These are phyloP conservation scores for Protonemura montana DNA, from an alignment of 2,888 invertebrate species.

Conservation along the genomic window DNA sequence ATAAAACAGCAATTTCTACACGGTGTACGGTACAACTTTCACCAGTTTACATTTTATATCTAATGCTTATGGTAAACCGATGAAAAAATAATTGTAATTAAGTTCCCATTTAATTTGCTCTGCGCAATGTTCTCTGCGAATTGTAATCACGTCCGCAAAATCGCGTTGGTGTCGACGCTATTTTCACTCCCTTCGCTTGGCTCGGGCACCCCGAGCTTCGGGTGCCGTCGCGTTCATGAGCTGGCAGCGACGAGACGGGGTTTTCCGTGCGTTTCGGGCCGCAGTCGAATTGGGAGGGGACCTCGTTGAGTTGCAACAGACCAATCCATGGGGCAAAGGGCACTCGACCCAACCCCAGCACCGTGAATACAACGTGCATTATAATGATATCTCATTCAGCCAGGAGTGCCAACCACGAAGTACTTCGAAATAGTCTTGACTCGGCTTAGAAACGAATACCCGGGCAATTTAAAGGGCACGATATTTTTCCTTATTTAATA, in stretches of 20 bases:
- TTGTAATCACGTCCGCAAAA: too few species aligned
- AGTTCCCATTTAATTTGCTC: too few species aligned
- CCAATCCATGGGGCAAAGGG: background rate
- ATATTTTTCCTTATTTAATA: background rate
- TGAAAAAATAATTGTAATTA: background rate
- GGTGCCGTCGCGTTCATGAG: too few species aligned
- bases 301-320: background rate
- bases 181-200: too few species aligned
- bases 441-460: background rate
- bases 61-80: background rate
- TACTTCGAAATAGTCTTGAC: background rate
- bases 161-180: too few species aligned
- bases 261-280: too few species aligned
- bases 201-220: too few species aligned
- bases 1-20: conserved; percentile 4
- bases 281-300: background rate
- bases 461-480: background rate
- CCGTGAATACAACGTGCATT: background rate
- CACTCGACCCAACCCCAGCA: conserved; percentile 5
- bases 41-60: background rate
- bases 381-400: background rate
- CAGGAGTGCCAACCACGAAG: background rate
- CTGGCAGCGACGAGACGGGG: too few species aligned
- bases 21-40: background rate
- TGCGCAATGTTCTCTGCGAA: too few species aligned